Evolutionary conservation across 1,140 invertebrate species (phyloP).

Genomic region (Drosophila gunungcola): DNA sequence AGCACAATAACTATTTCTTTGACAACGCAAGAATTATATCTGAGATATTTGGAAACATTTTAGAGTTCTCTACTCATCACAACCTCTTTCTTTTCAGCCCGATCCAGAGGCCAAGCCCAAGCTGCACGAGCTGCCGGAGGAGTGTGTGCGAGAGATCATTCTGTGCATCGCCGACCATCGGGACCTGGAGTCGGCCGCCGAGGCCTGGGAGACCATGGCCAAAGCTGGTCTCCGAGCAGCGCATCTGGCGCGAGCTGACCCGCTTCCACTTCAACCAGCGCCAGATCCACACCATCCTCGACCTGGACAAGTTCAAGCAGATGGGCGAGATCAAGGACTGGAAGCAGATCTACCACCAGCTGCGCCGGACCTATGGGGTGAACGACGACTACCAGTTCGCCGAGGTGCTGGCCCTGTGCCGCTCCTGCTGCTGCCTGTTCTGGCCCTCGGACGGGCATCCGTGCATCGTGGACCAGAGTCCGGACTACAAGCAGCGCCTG

Average conservation of each 20-base stretch:
- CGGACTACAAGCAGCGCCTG: conserved; percentile 91
- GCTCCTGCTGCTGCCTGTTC: conserved; percentile 97
- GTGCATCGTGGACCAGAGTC: conserved; percentile 93
- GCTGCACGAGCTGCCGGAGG: conserved; percentile 95
- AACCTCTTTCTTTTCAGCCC: conserved; percentile 86
- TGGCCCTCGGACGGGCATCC: conserved; percentile 97
- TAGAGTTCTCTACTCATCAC: not conserved
- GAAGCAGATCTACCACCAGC: conserved; percentile 90
- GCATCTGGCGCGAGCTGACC: conserved; percentile 96
- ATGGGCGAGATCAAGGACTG: conserved; percentile 87
- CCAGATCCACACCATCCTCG: conserved; percentile 91
- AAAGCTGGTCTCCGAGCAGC: conserved; percentile 93
- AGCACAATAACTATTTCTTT: no score
- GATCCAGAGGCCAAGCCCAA: conserved; percentile 93
- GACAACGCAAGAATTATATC: no score
- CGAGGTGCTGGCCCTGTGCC: conserved; percentile 96
- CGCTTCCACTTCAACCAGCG: conserved; percentile 95
- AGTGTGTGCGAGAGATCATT: conserved; percentile 96
- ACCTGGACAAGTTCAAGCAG: conserved; percentile 85
- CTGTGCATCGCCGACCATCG: conserved; percentile 95
- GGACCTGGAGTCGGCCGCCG: conserved; percentile 89
- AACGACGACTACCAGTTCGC: conserved; percentile 95
- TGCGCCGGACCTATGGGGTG: conserved; percentile 93
- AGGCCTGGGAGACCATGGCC: conserved; percentile 90
- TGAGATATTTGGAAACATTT: no score